Evolutionary conservation across 2,113 vertebrate genomes (phyloP).

Genomic region (Bucco capensis): DNA sequence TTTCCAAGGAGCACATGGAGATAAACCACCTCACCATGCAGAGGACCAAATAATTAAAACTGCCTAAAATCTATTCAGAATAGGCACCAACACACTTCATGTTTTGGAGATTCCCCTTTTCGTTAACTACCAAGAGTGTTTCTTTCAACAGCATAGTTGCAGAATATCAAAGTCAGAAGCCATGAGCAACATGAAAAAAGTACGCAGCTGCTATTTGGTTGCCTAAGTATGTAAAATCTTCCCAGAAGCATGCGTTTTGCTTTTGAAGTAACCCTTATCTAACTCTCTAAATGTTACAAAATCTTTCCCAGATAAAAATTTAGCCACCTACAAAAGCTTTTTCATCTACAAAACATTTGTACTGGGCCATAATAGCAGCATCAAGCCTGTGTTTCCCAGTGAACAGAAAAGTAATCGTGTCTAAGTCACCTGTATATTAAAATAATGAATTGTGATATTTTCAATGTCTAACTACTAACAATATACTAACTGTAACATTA

Average conservation of each 20-base stretch:
- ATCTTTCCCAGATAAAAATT: not conserved
- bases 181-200: not conserved
- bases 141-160: not conserved
- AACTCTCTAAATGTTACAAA: not conserved
- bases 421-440: not conserved
- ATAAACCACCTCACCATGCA: not conserved
- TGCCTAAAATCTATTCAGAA: not conserved
- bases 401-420: not conserved
- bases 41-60: not conserved
- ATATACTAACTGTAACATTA: not conserved
- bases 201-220: not conserved
- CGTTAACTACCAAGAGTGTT: not conserved
- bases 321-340: not conserved
- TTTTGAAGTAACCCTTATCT: not conserved
- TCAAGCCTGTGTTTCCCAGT: not conserved
- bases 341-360: not conserved
- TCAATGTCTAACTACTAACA: not conserved
- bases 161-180: not conserved
- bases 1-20: accelerated
- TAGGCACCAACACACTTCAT: not conserved
- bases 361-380: not conserved
- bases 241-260: not conserved
- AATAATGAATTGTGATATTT: not conserved
- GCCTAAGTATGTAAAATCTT: not conserved
- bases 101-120: not conserved